Evolutionary conservation across 1,140 invertebrate species (phyloP), one percentile per base, ranked within the genome.

Genomic region (Zeugodacus cucurbitae): DNA sequence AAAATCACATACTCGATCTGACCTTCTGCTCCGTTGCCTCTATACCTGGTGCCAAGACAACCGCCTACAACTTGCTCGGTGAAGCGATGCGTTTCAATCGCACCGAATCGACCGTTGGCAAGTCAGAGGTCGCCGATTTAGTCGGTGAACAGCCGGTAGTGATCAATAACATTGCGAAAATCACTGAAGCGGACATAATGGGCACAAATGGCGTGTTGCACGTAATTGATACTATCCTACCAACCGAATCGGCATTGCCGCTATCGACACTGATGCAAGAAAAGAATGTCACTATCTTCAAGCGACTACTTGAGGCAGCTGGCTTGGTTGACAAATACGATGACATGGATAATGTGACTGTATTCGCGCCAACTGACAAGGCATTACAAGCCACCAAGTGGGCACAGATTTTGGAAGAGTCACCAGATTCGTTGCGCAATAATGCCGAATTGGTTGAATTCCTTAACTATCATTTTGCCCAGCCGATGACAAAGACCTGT

Each of bases 121-220:
- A 94, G 34, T 86, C 44, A 4, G 87, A 89, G 87, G 85, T 88
- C 0, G 86, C 87, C 5, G 91, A 93, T 82, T 89, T 90, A 58
- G 88, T 90, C 0, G 59, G 62, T 48, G 29, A 89, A 57, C 44
- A 88, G 86, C 74, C 92, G 41, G 90, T 95, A 20, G 91, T 92
- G n/a, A 93, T 95, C 34, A 94, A 95, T 87, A 92, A 91, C 32
- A 91, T 92, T 87, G 94, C 94, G 4, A 94, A 94, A 90, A 92
- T 95, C 48, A 88, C 93, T 10, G 92, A 94, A 48, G 89, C 91
- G 1, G 94, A 95, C 88, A 93, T 94, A n/a, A 93, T 95, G 91
- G 96, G 95, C 10, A 95, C 94, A 5, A 96, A 97, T 91, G 96
- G 96, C 32, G 95, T 96, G 1, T 94, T 97, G 7, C 96, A 97